Conservation (phyloP, 92 coral and sea anemone species). For the Desmophyllum pertusum region DNA sequence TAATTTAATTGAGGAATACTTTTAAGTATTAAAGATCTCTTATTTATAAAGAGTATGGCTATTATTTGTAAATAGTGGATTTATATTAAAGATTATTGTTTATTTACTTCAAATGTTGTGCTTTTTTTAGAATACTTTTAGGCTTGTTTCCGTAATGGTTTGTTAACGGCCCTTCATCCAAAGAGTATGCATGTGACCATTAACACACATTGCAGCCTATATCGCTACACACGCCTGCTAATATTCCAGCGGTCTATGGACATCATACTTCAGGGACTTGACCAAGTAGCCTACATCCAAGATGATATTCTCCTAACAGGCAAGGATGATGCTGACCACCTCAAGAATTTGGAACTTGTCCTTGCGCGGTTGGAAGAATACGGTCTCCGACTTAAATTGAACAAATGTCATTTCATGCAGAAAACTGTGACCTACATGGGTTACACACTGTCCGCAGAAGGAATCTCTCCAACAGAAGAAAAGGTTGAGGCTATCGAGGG, state of each 20-base stretch:
- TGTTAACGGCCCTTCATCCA: constrained; percentile 47
- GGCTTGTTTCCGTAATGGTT: no score
- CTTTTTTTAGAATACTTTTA: no score
- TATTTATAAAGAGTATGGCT: no score
- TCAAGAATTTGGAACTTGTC: constrained; percentile 42
- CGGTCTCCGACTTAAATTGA: no score
- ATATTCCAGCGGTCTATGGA: constrained; percentile 61
- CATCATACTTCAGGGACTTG: constrained; percentile 60
- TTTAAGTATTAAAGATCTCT: no score
- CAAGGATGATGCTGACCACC: constrained; percentile 43
- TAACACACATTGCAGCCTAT: constrained; percentile 56
- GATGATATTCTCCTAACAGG: constrained; percentile 72
- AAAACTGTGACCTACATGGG: no score
- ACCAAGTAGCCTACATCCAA: constrained; percentile 60
- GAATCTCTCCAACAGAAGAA: constrained; percentile 53
- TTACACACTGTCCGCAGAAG: constrained; percentile 51
- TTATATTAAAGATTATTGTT: no score
- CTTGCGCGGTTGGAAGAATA: no score
- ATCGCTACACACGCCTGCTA: constrained; percentile 47
- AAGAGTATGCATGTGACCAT: constrained; percentile 58
- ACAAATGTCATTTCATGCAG: no score
- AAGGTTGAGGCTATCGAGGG: constrained; percentile 61
- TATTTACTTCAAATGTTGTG: no score
- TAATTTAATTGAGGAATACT: no score
- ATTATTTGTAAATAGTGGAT: no score